Evolutionary conservation across 2,797 vertebrate species (phyloP).

Genomic region (Perodicticus potto): DNA sequence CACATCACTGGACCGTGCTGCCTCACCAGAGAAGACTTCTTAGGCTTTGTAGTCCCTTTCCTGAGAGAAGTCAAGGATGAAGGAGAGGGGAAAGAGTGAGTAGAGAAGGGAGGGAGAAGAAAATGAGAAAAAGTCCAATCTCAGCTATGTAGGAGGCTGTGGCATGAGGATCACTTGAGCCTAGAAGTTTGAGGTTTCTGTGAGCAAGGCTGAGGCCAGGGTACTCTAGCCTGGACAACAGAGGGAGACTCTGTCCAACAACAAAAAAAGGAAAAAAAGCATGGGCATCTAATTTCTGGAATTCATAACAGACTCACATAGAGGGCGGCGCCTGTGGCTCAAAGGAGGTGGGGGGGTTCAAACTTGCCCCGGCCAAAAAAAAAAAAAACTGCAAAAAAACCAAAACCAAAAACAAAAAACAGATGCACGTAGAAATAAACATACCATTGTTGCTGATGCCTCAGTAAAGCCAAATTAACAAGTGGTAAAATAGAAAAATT

Average conservation of each 20-base stretch:
- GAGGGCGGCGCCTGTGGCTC: background rate
- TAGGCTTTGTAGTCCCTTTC: background rate
- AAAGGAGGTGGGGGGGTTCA: no score
- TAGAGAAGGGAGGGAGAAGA: background rate
- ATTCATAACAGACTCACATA: background rate
- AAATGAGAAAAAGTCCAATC: background rate
- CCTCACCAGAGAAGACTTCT: background rate
- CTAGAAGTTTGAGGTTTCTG: background rate
- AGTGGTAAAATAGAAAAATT: constrained; percentile 35
- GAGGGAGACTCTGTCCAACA: no score
- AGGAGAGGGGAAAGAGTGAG: background rate
- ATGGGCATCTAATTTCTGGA: background rate
- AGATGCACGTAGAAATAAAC: background rate
- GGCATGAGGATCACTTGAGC: background rate
- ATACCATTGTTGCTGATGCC: background rate
- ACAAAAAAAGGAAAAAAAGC: background rate
- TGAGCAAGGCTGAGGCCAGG: background rate
- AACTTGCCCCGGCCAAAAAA: no score
- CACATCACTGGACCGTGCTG: background rate
- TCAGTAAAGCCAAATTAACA: constrained; percentile 35
- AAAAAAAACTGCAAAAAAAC: no score
- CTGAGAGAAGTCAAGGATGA: background rate
- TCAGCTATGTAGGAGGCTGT: background rate
- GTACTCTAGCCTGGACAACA: no score
- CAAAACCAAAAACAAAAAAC: no score